These are phyloP conservation scores for Mycteria americana DNA, from an alignment of 2,797 vertebrate genomes.

Conservation along the genomic window DNA sequence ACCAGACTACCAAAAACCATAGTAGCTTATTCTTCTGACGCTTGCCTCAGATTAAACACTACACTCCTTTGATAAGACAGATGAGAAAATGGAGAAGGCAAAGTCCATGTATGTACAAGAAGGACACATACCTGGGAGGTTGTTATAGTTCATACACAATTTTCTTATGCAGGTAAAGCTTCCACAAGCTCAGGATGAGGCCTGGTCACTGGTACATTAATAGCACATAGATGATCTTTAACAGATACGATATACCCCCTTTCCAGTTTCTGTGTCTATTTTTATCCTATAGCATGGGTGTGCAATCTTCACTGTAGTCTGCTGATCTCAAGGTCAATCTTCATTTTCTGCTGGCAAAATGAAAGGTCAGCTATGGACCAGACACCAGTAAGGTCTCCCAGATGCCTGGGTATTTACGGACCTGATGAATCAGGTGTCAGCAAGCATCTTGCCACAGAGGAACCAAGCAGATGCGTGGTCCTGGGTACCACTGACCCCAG, in stretches of 20 bases:
- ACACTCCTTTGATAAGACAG: not conserved
- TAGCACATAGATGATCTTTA: not conserved
- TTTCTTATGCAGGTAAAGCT: not conserved
- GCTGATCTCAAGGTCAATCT: not conserved
- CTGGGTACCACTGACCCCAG: not conserved
- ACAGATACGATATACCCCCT: not conserved
- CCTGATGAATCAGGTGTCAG: not conserved
- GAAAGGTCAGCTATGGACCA: not conserved
- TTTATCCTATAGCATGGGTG: not conserved
- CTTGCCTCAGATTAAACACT: not conserved
- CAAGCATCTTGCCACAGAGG: not conserved
- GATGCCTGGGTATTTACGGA: not conserved
- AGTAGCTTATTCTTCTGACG: not conserved
- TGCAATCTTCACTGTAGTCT: not conserved
- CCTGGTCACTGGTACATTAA: not conserved
- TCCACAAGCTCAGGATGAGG: not conserved
- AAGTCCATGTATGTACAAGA: not conserved
- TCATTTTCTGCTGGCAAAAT: not conserved
- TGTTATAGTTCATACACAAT: rapidly evolving
- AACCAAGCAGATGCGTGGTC: not conserved
- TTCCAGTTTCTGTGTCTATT: not conserved
- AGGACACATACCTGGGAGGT: not conserved
- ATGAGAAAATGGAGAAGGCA: not conserved
- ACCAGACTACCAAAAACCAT: not conserved
- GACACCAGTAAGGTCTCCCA: not conserved